Conservation (phyloP, 2,888 invertebrate genomes). For the Amiota mariae region DNA sequence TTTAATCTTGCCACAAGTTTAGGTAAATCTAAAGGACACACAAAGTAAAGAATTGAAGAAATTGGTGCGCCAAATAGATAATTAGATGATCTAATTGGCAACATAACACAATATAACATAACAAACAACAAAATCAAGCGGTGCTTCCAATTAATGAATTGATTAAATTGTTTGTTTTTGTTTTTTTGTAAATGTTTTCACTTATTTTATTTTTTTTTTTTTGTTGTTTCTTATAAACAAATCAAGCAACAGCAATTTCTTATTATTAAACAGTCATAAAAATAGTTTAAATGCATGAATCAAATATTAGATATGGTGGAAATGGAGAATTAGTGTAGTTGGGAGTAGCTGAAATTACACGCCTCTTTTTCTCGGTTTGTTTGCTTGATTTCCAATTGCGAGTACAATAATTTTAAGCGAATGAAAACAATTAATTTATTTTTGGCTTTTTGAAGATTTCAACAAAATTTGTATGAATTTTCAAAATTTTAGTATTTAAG, state of each 20-base stretch:
- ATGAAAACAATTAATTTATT: conserved; percentile 56
- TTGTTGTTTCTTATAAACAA: conserved; percentile 5
- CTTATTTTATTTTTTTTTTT: too few species aligned
- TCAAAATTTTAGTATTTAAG: conserved; percentile 36
- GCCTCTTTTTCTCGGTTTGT: background rate
- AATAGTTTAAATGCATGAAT: conserved; percentile 61
- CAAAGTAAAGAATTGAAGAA: conserved; percentile 31
- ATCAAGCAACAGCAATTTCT: conserved; percentile 44
- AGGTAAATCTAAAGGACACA: conserved; percentile 9
- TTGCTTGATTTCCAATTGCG: conserved; percentile 13
- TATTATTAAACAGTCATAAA: conserved; percentile 66
- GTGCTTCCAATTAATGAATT: conserved; percentile 59
- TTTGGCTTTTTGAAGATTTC: conserved; percentile 53
- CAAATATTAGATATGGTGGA: conserved; percentile 31
- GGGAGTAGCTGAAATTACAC: conserved; percentile 37
- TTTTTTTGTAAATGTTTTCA: conserved; percentile 40
- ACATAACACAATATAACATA: background rate
- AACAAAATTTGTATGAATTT: conserved; percentile 44
- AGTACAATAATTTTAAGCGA: conserved; percentile 42
- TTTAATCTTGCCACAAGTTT: conserved; percentile 61
- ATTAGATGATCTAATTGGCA: background rate
- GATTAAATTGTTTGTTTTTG: conserved; percentile 26
- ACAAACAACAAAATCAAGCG: conserved; percentile 51
- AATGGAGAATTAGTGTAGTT: conserved; percentile 41
- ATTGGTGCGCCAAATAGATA: conserved; percentile 36